phyloP scores from a whole-genome alignment of 2,888 invertebrate genomes.

The Marasmarcha lunaedactyla region DNA sequence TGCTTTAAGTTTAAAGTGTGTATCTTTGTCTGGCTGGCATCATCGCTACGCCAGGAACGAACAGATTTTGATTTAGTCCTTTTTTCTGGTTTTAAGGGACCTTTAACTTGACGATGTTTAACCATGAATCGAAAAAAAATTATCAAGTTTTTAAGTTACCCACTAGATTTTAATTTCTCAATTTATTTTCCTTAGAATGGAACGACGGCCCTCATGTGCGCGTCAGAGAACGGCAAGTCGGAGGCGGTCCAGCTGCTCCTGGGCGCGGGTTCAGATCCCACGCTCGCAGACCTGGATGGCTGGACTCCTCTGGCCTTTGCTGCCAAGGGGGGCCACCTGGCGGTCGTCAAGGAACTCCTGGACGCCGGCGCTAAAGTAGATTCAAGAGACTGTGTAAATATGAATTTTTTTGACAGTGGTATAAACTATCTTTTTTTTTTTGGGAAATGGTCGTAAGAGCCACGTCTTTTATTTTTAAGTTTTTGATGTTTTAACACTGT shows the following conservation, averaged over 20 bases:
- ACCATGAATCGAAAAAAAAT: too few species aligned
- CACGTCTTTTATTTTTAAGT: too few species aligned
- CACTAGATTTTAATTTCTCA: not conserved
- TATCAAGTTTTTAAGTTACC: too few species aligned
- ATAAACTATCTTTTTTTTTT: too few species aligned
- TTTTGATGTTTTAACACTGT: too few species aligned
- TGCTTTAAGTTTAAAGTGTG: too few species aligned
- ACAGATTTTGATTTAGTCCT: too few species aligned
- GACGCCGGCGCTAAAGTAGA: conserved; percentile 89
- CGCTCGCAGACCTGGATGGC: conserved; percentile 91
- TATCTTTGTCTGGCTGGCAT: too few species aligned
- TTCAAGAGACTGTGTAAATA: conserved; percentile 85
- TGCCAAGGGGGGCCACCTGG: conserved; percentile 87
- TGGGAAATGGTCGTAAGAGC: too few species aligned
- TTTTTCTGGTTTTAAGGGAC: too few species aligned
- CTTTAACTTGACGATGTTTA: too few species aligned
- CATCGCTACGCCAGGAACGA: too few species aligned
- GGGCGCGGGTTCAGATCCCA: conserved; percentile 91
- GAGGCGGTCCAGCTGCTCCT: conserved; percentile 88
- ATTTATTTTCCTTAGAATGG: conserved; percentile 76
- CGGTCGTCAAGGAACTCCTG: conserved; percentile 83
- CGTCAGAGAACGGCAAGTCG: conserved; percentile 86
- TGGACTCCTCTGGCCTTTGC: conserved; percentile 94
- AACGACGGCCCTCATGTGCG: conserved; percentile 92
- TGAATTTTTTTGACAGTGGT: not conserved